A percentile compares a stretch with the other conserved stretches of the same genome.
phyloP scores from a whole-genome alignment of 2,113 vertebrate genomes.

The Mirza zaza region DNA sequence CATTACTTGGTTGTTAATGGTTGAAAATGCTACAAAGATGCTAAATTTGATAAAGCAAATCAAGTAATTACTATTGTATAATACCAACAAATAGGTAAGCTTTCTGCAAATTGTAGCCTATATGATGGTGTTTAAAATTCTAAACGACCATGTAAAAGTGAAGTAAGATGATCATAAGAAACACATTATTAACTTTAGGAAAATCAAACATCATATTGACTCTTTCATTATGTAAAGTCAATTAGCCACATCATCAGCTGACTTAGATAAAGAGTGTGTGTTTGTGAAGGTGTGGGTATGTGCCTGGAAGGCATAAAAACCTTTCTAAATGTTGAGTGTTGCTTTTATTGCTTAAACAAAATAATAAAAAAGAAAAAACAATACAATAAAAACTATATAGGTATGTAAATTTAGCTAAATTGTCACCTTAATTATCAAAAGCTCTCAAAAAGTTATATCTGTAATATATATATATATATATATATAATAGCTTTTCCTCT shows the following conservation, averaged over 20 bases:
- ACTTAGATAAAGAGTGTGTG: not conserved
- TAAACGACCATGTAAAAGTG: constrained; percentile 34
- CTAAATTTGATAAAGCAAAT: not conserved
- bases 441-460: not conserved
- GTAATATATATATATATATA: too few relatives aligned
- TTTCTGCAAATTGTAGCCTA: not conserved
- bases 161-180: constrained; percentile 26
- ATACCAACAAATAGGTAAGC: not conserved
- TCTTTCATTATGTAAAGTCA: not conserved
- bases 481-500: not conserved
- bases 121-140: not conserved
- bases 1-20: not conserved
- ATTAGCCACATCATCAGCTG: not conserved
- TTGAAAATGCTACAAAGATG: not conserved
- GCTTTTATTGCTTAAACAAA: not conserved
- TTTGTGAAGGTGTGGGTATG: not conserved
- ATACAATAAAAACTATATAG: not conserved
- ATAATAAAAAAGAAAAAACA: not conserved
- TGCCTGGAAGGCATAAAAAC: not conserved
- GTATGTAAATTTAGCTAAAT: not conserved
- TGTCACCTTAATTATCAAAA: not conserved
- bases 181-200: constrained; percentile 14
- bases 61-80: not conserved
- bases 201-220: not conserved
- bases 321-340: not conserved